Conservation (phyloP, 2,797 vertebrate species). For the Masticophis lateralis region DNA sequence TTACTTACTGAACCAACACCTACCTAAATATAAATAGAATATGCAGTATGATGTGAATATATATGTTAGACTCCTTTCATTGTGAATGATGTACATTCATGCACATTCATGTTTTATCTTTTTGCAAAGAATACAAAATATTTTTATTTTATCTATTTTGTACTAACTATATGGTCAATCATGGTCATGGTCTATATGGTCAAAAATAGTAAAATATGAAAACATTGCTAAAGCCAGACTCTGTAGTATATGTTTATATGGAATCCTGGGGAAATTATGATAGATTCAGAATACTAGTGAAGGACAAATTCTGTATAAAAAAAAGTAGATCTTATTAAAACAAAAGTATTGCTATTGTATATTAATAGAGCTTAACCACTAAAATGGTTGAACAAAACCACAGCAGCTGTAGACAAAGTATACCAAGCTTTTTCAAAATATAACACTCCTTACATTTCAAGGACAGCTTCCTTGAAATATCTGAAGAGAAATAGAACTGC, state of each 20-base stretch:
- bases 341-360: background rate
- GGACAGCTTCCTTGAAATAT: background rate
- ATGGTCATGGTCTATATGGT: no score
- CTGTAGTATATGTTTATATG: background rate
- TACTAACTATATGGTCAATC: background rate
- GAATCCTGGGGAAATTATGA: background rate
- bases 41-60: background rate
- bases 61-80: background rate
- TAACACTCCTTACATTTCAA: background rate
- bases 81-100: background rate
- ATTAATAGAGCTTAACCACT: background rate
- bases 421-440: background rate
- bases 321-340: background rate
- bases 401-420: background rate
- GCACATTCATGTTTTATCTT: background rate
- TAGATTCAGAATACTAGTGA: background rate
- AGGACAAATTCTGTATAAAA: background rate
- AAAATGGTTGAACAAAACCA: background rate
- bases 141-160: background rate
- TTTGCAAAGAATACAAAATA: background rate
- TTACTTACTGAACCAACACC: background rate
- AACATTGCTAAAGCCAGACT: background rate
- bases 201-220: background rate
- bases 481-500: background rate
- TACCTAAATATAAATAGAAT: background rate